Conservation (phyloP, 2,888 invertebrate species). For the Tachina grossa region DNA sequence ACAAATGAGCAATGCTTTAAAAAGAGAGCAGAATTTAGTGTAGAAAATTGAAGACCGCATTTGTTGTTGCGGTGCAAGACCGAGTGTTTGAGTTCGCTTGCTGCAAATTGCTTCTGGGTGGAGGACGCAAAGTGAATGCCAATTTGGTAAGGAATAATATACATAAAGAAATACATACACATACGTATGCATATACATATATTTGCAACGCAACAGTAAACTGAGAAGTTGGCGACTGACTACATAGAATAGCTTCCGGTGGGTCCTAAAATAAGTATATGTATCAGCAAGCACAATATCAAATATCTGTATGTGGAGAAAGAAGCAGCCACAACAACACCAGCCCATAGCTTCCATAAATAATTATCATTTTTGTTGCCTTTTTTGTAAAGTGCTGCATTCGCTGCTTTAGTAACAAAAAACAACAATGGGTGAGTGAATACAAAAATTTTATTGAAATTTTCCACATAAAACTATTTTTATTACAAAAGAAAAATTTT, state of each 20-base stretch:
- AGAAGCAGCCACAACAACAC: slow-evolving; percentile 19
- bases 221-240: slow-evolving; percentile 38
- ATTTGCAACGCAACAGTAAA: slow-evolving; percentile 40
- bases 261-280: slow-evolving; percentile 32
- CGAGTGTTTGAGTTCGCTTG: slow-evolving; percentile 4
- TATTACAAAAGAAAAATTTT: slow-evolving; percentile 3
- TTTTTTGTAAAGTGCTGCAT: slow-evolving; percentile 6
- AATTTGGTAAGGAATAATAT: slow-evolving; percentile 1
- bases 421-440: slow-evolving; percentile 67
- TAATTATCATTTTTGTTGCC: slow-evolving; percentile 39
- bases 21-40: slow-evolving; percentile 49
- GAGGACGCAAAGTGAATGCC: background rate
- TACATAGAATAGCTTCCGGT: slow-evolving; percentile 67
- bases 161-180: background rate
- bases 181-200: background rate
- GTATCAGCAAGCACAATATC: slow-evolving; percentile 18
- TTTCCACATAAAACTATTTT: slow-evolving; percentile 4
- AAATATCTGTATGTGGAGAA: slow-evolving; percentile 29
- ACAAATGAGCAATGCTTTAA: slow-evolving; percentile 54
- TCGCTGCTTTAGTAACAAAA: slow-evolving; percentile 21
- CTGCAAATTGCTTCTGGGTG: slow-evolving; percentile 12
- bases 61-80: slow-evolving; percentile 39
- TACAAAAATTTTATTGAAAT: slow-evolving; percentile 1
- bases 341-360: slow-evolving; percentile 46
- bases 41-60: slow-evolving; percentile 50